Evolutionary conservation across 1,140 invertebrate genomes (phyloP).

Genomic region (Drosophila prosaltans): DNA sequence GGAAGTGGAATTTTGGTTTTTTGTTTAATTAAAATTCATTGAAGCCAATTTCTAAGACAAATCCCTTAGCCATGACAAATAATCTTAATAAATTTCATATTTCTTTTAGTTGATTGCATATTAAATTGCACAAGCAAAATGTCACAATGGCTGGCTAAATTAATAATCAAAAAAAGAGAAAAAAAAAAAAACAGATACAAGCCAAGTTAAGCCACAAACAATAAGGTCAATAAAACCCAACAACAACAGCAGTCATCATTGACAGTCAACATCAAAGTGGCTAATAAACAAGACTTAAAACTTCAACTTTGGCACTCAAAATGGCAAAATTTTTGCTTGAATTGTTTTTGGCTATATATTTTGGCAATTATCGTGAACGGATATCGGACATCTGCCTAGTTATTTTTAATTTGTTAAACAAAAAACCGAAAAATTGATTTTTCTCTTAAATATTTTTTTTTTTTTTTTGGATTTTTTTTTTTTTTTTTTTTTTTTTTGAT

Average conservation of each 20-base stretch:
- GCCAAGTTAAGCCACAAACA: constrained; percentile 29
- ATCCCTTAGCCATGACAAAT: constrained; percentile 13
- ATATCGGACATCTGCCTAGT: constrained; percentile 59
- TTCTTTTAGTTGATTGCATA: constrained; percentile 33
- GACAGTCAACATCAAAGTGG: constrained; percentile 13
- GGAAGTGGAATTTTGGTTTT: constrained; percentile 52
- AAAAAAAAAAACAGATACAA: constrained; percentile 4
- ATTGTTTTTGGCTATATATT: constrained; percentile 24
- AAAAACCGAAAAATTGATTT: constrained; percentile 66
- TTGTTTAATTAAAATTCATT: constrained; percentile 43
- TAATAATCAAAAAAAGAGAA: constrained; percentile 42
- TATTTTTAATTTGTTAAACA: constrained; percentile 72
- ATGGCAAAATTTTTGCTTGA: not conserved
- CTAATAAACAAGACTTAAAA: constrained; percentile 35
- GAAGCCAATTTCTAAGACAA: constrained; percentile 9
- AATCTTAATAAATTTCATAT: not conserved
- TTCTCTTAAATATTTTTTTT: constrained; percentile 21
- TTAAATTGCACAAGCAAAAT: constrained; percentile 58
- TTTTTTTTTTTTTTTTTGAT: constrained; percentile 58
- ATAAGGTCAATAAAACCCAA: constrained; percentile 39
- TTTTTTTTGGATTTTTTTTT: too few relatives aligned
- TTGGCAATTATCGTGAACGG: constrained; percentile 55
- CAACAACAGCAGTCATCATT: constrained; percentile 1
- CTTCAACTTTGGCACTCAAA: constrained; percentile 36
- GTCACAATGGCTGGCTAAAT: constrained; percentile 70